Base-by-base conservation (phyloP, 1,140 invertebrate species). In the Tetramorium alpestre region DNA sequence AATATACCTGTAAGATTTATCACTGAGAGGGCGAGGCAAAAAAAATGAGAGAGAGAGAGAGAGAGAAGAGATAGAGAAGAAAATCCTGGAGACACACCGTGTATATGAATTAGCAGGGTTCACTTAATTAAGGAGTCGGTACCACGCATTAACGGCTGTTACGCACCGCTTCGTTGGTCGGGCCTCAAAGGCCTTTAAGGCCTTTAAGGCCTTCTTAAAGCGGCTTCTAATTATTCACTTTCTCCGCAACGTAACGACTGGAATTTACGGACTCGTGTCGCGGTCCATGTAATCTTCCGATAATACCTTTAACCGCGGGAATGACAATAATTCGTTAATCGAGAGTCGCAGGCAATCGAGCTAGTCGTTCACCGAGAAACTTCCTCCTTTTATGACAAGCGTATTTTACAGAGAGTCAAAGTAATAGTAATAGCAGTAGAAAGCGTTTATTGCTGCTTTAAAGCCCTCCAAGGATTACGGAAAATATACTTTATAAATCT, bases 191-290 rank as follows among this genome's bases (percentile, higher is more conserved):
- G 58, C 73, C 86, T 90, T 85, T 77, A 73, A 87, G 60, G 58
- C 73, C 86, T 89, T 85, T 77, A 73, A 87, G 51, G 47, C 47
- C 10, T 64, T 78, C 85, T 90, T 64, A 84, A 89, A 89, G 80
- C 89, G 82, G 87, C 88, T 89, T 91, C 90, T 92, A 93, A 93
- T 93, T 93, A 93, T 93, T 94, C 93, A 94, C 92, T 93, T 93
- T 93, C 93, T 92, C 93, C 90, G 87, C 87, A 49, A 73, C 85
- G 64, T 81, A 89, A 78, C 82, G 80, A 65, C 78, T 76, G 81
- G 85, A 90, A 93, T 91, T 93, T 92, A 92, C 89, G 76, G 78
- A 72, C 84, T 88, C 62, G 77, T 65, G 89, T 89, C 86, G 56
- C 82, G 86, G 78, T 88, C 89, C 86, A 90, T 90, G 88, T 87